Conservation (phyloP, 1,140 invertebrate genomes). For the Rhizoglyphus robini region DNA sequence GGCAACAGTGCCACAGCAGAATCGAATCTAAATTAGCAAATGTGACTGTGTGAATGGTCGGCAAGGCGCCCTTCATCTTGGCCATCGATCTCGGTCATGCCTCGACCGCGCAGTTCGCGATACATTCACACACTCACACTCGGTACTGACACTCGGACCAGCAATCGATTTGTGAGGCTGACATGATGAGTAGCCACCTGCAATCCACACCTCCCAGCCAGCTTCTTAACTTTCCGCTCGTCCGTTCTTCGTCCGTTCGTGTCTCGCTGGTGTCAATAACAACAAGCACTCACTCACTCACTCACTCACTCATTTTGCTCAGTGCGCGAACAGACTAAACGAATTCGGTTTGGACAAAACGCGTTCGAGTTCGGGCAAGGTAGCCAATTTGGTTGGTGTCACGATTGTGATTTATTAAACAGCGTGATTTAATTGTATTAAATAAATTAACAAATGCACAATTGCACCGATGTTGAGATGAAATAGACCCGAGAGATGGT, state of each 20-base stretch:
- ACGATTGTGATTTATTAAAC: slow-evolving; percentile 14
- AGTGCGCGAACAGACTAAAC: background rate
- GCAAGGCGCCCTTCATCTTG: slow-evolving; percentile 15
- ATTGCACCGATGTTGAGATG: background rate
- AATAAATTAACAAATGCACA: slow-evolving; percentile 13
- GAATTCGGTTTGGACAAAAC: background rate
- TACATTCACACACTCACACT: background rate
- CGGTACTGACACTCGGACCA: background rate
- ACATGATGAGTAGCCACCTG: slow-evolving; percentile 15
- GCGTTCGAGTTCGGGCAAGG: too few species aligned
- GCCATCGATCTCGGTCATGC: slow-evolving; percentile 14
- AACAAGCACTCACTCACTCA: background rate
- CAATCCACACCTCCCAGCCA: slow-evolving; percentile 9
- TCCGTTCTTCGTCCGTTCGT: background rate
- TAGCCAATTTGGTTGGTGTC: background rate
- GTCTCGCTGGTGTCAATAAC: slow-evolving; percentile 2
- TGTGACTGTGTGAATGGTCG: background rate
- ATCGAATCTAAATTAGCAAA: background rate
- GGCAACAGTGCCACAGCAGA: background rate
- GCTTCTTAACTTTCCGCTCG: slow-evolving; percentile 5
- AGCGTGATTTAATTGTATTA: slow-evolving; percentile 10
- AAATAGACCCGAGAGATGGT: background rate
- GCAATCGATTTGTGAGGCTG: background rate
- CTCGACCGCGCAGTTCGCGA: background rate
- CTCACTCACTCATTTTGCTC: slow-evolving; percentile 2